Evolutionary conservation across 2,888 invertebrate genomes (phyloP).

Genomic region (Ophion costatus): DNA sequence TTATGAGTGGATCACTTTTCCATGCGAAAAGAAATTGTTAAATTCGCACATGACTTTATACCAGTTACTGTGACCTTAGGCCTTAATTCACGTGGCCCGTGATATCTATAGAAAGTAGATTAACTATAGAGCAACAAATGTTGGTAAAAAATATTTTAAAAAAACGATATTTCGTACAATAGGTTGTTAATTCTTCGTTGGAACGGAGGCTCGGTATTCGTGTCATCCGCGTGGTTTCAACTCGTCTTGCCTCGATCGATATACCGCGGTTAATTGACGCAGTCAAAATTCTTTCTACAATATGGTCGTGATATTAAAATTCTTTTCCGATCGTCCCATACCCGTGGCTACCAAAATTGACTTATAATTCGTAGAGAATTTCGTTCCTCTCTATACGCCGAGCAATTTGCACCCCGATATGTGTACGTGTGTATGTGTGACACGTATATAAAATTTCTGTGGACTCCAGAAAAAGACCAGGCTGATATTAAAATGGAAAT

Average conservation of each 20-base stretch:
- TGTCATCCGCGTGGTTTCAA: too few species aligned
- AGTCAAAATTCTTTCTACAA: slow-evolving; percentile 30
- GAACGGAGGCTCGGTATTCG: too few species aligned
- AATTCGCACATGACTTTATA: too few species aligned
- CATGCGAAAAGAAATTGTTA: too few species aligned
- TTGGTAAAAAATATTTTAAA: too few species aligned
- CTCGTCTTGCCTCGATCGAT: background rate
- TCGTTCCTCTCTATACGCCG: slow-evolving; percentile 2
- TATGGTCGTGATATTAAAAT: slow-evolving; percentile 5
- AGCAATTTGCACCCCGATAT: background rate
- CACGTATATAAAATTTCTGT: background rate
- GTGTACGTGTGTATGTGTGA: background rate
- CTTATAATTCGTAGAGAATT: slow-evolving; percentile 3
- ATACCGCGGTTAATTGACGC: slow-evolving; percentile 8
- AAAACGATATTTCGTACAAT: too few species aligned
- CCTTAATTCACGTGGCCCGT: too few species aligned
- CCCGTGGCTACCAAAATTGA: background rate
- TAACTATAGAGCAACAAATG: too few species aligned
- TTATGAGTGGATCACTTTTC: too few species aligned
- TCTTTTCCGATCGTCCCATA: slow-evolving; percentile 10
- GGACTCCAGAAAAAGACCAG: slow-evolving; percentile 18
- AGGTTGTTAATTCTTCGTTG: too few species aligned
- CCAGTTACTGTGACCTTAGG: too few species aligned
- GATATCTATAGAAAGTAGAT: too few species aligned
- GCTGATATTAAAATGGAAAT: slow-evolving; percentile 56